Conservation (phyloP, 2,113 vertebrate genomes). For the Gobius niger region DNA sequence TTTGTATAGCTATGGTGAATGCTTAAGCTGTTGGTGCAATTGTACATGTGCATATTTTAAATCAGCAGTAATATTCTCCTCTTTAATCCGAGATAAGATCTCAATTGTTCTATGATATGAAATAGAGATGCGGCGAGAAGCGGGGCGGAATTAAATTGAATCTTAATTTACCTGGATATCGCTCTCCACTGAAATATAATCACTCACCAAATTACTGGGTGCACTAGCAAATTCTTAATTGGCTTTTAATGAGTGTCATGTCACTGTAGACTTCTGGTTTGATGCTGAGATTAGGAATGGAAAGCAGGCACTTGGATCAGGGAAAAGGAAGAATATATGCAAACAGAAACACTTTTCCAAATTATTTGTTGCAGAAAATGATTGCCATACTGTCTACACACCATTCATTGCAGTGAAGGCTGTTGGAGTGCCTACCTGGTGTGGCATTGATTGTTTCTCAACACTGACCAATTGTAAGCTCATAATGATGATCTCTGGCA, state of each 20-base stretch:
- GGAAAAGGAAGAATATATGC: conserved; percentile 24
- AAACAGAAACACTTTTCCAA: conserved; percentile 40
- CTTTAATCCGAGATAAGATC: conserved; percentile 79
- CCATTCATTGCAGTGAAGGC: conserved; percentile 35
- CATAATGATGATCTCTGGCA: conserved; percentile 81
- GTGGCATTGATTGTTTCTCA: conserved; percentile 73
- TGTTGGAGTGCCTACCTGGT: conserved; percentile 65
- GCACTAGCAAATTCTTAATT: conserved; percentile 64
- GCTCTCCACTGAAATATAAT: conserved; percentile 71
- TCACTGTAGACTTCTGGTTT: conserved; percentile 48
- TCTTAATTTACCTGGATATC: conserved; percentile 77
- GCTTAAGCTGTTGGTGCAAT: conserved; percentile 53
- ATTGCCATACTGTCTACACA: conserved; percentile 46
- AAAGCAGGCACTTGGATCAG: conserved; percentile 5
- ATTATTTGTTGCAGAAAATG: conserved; percentile 63
- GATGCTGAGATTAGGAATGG: conserved; percentile 56
- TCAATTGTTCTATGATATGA: conserved; percentile 72
- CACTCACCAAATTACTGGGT: conserved; percentile 66
- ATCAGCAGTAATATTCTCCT: conserved; percentile 69
- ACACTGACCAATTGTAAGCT: conserved; percentile 81
- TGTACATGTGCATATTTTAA: conserved; percentile 73
- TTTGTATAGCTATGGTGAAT: conserved; percentile 49
- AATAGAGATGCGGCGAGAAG: conserved; percentile 72
- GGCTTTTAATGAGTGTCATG: conserved; percentile 64
- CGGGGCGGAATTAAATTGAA: conserved; percentile 70